Evolutionary conservation across 2,888 invertebrate genomes (phyloP), one percentile per base, ranked within the genome.

Genomic region (Leucophenga montana): DNA sequence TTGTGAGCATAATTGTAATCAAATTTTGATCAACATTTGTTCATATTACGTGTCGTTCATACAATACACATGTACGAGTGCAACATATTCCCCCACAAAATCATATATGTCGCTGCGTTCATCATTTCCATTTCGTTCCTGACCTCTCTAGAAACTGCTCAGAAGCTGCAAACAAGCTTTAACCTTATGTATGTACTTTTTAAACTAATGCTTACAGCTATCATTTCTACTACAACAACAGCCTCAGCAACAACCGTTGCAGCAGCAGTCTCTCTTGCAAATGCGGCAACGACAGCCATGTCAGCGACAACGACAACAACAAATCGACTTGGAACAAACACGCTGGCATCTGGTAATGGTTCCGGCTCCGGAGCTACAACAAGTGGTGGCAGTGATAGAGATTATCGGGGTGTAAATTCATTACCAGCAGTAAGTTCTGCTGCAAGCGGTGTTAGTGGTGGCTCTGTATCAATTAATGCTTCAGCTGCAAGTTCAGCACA

Each of bases 241-340:
- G 71, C 80, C 71, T 77, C 75, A 71, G 75, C 73, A 75, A 69
- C 46, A 77, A 82, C 82, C 70, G 75, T 78, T 57, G 80, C 85
- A 46, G 77, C 83, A 5, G 81, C 82, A 8, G 79, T 81, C 20
- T 80, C 80, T 13, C 62, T 82, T 64, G 78, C 79, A 61, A 82
- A 80, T 9, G 85, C 85, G 14, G 75, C 75, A 66, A 75, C 78
- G 5, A 77, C 78, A 22, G 72, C 77, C 9, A 72, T 73, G 64
- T 74, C 75, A n/a, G 74, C 71, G 3, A 82, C 84, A 11, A 72
- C 73, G 54, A 73, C 75, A 14, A 73, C 70, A 4, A 83, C 84
- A 11, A 76, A 75, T 18, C 39, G 39, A 39, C 39, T 39, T 39
- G 39, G 39, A 8, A 39, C 39, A 39, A 39, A 39, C 8, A 39